A percentile compares a stretch with the other conserved stretches of the same genome.
Evolutionary conservation across 2,797 vertebrate genomes (phyloP).

Genomic region (Ctenopoma multispine): DNA sequence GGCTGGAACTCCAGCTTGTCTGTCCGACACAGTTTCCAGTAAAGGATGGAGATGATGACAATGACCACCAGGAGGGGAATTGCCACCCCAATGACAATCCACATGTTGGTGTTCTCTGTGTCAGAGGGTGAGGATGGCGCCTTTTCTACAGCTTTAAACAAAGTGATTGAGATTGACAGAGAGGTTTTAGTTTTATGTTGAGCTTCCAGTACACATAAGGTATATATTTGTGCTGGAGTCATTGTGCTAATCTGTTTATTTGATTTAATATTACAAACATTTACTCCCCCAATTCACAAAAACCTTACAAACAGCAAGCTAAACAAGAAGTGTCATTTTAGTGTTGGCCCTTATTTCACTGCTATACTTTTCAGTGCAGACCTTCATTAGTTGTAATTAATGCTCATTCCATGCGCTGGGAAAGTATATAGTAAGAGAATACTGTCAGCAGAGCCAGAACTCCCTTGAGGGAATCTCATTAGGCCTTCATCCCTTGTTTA

Average conservation of each 20-base stretch:
- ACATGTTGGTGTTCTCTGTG: conserved; percentile 90
- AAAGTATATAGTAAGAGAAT: conserved; percentile 32
- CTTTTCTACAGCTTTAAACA: conserved; percentile 91
- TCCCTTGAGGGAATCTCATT: conserved; percentile 60
- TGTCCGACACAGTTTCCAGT: conserved; percentile 98
- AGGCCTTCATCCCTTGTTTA: conserved; percentile 62
- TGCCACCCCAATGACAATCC: conserved; percentile 95
- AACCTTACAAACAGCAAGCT: conserved; percentile 4
- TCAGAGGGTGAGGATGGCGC: conserved; percentile 82
- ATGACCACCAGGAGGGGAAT: conserved; percentile 92
- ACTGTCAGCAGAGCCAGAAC: conserved; percentile 34
- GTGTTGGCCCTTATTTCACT: conserved; percentile 18
- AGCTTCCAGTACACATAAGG: conserved; percentile 1
- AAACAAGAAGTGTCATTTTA: neutral
- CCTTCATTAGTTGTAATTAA: conserved; percentile 69
- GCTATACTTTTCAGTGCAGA: conserved; percentile 38
- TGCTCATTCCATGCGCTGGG: conserved; percentile 50
- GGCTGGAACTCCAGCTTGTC: conserved; percentile 99
- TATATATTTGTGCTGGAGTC: neutral
- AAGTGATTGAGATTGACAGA: neutral
- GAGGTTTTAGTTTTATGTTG: neutral
- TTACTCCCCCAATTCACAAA: conserved; percentile 7
- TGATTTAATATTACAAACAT: conserved; percentile 6
- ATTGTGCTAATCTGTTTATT: neutral
- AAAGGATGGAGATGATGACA: conserved; percentile 93